phyloP scores from a whole-genome alignment of 2,113 vertebrate species.

The Chiloscyllium plagiosum region DNA sequence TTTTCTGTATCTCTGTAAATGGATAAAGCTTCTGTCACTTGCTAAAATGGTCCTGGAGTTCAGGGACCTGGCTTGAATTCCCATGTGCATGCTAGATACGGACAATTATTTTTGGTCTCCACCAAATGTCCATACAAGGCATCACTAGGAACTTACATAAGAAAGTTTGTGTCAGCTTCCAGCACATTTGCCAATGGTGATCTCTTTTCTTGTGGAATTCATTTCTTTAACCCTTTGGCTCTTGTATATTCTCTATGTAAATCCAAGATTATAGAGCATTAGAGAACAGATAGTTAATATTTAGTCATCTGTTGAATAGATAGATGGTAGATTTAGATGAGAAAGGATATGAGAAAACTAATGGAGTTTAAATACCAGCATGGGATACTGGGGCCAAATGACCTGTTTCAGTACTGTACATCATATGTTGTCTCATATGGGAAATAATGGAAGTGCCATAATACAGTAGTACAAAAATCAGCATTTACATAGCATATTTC shows the following conservation, averaged over 20 bases:
- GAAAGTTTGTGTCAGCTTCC: neutral
- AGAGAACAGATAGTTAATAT: too few species aligned
- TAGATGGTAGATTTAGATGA: too few species aligned
- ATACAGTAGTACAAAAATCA: neutral
- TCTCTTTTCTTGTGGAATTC: neutral
- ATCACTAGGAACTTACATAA: neutral
- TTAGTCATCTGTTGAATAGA: too few species aligned
- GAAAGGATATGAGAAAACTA: too few species aligned
- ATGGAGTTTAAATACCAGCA: too few species aligned
- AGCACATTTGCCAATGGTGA: neutral
- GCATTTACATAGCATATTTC: neutral
- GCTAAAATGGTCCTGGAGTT: neutral
- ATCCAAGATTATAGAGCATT: neutral
- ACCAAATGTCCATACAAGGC: neutral
- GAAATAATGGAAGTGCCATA: neutral
- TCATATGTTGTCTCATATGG: neutral
- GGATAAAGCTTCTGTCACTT: neutral
- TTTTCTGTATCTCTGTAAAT: neutral
- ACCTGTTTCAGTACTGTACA: too few species aligned
- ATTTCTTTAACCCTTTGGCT: neutral
- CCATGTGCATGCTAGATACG: neutral
- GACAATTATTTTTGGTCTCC: neutral
- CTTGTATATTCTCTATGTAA: neutral
- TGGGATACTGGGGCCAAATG: too few species aligned
- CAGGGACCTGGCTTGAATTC: slow-evolving; percentile 1